Conservation (phyloP, 2,113 vertebrate species). For the Passer domesticus region DNA sequence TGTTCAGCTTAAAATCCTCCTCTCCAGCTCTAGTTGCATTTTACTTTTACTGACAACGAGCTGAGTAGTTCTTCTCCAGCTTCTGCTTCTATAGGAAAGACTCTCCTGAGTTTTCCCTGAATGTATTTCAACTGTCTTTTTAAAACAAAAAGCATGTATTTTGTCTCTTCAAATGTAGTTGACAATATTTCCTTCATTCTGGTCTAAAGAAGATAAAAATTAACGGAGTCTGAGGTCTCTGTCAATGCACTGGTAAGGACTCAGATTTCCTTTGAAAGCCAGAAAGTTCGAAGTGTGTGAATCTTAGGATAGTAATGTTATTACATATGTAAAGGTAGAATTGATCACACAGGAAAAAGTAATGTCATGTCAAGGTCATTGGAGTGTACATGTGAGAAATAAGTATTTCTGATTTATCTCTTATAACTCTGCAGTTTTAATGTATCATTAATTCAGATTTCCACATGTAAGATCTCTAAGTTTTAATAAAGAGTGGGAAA, state of each 20-base stretch:
- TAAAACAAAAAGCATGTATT: background rate
- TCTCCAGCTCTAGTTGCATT: background rate
- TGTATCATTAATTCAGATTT: background rate
- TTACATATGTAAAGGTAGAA: background rate
- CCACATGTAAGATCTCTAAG: background rate
- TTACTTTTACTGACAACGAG: background rate
- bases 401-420: background rate
- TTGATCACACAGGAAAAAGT: background rate
- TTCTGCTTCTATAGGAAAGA: background rate
- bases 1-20: background rate
- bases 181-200: background rate
- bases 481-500: background rate
- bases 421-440: background rate
- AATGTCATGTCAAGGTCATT: background rate
- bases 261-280: background rate
- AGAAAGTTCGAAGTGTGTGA: background rate
- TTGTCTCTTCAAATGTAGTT: background rate
- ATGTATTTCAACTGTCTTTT: background rate
- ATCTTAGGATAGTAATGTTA: background rate
- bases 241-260: background rate
- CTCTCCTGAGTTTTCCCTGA: background rate
- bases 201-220: background rate
- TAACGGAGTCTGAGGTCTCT: background rate
- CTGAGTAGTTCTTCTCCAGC: background rate
- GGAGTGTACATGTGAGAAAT: background rate